phyloP scores from a whole-genome alignment of 2,888 invertebrate species.

The Hydrotaea diabolus region DNA sequence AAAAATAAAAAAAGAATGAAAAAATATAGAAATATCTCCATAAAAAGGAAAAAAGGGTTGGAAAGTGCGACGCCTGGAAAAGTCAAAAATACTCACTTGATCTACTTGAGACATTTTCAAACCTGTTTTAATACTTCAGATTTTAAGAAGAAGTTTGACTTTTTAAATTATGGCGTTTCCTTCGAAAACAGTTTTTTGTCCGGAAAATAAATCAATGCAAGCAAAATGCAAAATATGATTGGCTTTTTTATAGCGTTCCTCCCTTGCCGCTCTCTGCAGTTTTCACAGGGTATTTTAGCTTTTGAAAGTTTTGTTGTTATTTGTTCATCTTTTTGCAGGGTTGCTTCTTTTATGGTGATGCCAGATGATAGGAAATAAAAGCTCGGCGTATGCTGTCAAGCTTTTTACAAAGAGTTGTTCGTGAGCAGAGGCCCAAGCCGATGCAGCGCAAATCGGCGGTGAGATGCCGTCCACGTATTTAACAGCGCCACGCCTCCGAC shows the following conservation, averaged over 20 bases:
- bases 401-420: too few species aligned
- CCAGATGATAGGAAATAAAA: slow-evolving; percentile 26
- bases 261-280: neutral
- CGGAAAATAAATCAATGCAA: slow-evolving; percentile 56
- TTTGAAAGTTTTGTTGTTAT: slow-evolving; percentile 2
- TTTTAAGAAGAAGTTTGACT: neutral
- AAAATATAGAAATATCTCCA: neutral
- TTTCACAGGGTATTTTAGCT: too few species aligned
- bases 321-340: slow-evolving; percentile 33
- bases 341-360: slow-evolving; percentile 39
- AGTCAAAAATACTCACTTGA: slow-evolving; percentile 70
- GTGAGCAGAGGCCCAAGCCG: too few species aligned
- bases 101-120: slow-evolving; percentile 72
- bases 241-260: slow-evolving; percentile 21
- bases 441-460: too few species aligned
- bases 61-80: slow-evolving; percentile 14
- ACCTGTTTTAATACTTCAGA: neutral
- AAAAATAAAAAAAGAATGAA: slow-evolving; percentile 36
- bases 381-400: neutral
- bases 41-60: slow-evolving; percentile 24
- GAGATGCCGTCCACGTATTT: too few species aligned
- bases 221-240: slow-evolving; percentile 54
- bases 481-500: too few species aligned
- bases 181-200: slow-evolving; percentile 2
- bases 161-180: neutral